A percentile compares a stretch with the other conserved stretches of the same genome.
Conservation (phyloP, 1,140 invertebrate genomes). For the Drosophila aff. region DNA sequence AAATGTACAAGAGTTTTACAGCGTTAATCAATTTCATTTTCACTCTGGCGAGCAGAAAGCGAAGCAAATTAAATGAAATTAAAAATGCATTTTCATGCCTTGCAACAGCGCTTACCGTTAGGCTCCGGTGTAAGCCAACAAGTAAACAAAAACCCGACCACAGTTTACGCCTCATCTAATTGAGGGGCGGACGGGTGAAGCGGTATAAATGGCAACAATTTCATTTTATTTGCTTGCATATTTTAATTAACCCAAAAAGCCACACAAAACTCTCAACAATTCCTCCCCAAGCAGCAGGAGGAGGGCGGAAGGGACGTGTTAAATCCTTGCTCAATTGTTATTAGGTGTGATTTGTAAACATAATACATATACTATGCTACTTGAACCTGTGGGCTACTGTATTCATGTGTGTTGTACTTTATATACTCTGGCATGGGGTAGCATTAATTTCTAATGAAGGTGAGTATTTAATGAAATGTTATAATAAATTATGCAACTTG, state of each 20-base stretch:
- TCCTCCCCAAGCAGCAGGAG: conserved; percentile 1
- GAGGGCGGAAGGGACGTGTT: conserved; percentile 44
- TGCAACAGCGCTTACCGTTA: conserved; percentile 24
- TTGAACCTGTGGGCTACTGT: not conserved
- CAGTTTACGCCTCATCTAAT: conserved; percentile 73
- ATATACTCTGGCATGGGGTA: conserved; percentile 10
- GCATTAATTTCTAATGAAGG: not conserved
- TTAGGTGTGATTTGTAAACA: conserved; percentile 82
- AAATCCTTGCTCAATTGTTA: conserved; percentile 75
- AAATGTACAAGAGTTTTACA: conserved; percentile 52
- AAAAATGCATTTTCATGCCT: conserved; percentile 72
- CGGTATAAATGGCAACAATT: conserved; percentile 38
- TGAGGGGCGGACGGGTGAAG: not conserved
- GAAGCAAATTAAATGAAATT: conserved; percentile 70
- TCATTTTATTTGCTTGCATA: conserved; percentile 67
- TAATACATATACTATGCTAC: conserved; percentile 52
- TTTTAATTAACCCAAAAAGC: conserved; percentile 80
- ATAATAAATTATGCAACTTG: not conserved
- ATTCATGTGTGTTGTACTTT: conserved; percentile 3
- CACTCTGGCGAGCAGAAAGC: conserved; percentile 53
- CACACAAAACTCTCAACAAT: conserved; percentile 73
- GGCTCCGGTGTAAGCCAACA: conserved; percentile 37
- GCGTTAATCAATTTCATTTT: conserved; percentile 76
- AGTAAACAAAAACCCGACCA: conserved; percentile 53
- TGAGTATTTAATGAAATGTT: not conserved